These are phyloP conservation scores for Poecilia latipinna DNA, from an alignment of 2,113 vertebrate species.

Conservation along the genomic window DNA sequence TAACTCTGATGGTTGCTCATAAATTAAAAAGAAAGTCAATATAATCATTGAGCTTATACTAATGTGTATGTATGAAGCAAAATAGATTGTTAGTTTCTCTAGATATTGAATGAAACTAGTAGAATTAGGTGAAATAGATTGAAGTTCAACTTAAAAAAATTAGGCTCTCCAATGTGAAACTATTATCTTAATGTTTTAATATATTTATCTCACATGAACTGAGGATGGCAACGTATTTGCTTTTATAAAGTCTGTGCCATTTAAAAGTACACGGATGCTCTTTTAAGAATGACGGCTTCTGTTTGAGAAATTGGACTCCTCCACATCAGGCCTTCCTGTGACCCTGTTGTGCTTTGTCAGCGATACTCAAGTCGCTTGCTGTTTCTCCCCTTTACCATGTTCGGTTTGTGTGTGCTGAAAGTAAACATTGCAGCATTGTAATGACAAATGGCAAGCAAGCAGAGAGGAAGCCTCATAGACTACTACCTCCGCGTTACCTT, in stretches of 20 bases:
- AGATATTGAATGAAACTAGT: too few relatives aligned
- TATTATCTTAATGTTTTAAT: too few relatives aligned
- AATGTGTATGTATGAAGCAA: too few relatives aligned
- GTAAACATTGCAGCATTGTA: slow-evolving; percentile 71
- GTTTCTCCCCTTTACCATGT: slow-evolving; percentile 64
- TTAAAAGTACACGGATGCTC: slow-evolving; percentile 22
- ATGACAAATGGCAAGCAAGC: slow-evolving; percentile 65
- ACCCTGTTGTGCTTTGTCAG: slow-evolving; percentile 62
- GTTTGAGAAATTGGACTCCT: slow-evolving; percentile 27
- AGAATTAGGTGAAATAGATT: too few relatives aligned
- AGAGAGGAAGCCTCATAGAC: slow-evolving; percentile 57
- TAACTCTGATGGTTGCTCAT: too few relatives aligned
- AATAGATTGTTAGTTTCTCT: too few relatives aligned
- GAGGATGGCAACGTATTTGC: slow-evolving; percentile 1
- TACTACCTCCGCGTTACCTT: slow-evolving; percentile 31
- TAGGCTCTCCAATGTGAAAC: too few relatives aligned
- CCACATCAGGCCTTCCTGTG: slow-evolving; percentile 53
- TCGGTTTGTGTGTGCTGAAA: slow-evolving; percentile 57
- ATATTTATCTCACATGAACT: background rate
- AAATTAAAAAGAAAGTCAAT: too few relatives aligned
- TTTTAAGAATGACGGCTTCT: slow-evolving; percentile 13
- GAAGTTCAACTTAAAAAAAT: too few relatives aligned
- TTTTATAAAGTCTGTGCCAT: slow-evolving; percentile 24
- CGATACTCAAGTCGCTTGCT: slow-evolving; percentile 52
- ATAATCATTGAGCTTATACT: too few relatives aligned